Conservation (phyloP, 2,797 vertebrate genomes). For the Petrocephalus schoutedeni region DNA sequence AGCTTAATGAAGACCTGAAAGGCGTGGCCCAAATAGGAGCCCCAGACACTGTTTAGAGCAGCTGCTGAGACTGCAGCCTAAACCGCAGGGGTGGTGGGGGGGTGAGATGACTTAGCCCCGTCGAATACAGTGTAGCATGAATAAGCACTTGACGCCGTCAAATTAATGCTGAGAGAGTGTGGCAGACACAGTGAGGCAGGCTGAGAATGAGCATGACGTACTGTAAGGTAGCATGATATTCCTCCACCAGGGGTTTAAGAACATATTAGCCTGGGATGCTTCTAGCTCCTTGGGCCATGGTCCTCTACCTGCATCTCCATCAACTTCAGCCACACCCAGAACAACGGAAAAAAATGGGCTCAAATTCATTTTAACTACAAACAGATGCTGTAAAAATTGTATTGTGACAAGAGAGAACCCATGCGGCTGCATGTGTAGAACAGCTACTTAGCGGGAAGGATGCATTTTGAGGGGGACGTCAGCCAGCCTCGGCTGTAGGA, state of each 20-base stretch:
- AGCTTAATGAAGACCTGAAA: neutral
- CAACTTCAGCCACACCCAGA: neutral
- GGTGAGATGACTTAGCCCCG: neutral
- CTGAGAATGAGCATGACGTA: neutral
- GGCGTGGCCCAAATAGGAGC: neutral
- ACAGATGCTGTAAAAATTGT: neutral
- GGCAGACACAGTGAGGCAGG: neutral
- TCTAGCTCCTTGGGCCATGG: neutral
- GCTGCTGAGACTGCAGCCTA: neutral
- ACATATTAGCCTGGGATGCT: neutral
- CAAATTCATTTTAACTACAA: neutral
- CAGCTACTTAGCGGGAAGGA: neutral
- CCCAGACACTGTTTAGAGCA: neutral
- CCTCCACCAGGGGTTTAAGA: neutral
- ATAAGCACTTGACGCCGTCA: neutral
- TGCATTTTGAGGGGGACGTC: neutral
- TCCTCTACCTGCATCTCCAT: neutral
- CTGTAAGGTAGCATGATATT: neutral
- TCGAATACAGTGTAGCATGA: neutral
- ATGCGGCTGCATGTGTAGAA: neutral
- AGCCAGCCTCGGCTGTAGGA: neutral
- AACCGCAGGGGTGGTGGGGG: neutral
- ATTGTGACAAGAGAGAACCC: neutral
- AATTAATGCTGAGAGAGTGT: neutral
- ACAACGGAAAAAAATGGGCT: neutral